A percentile compares a stretch with the other conserved stretches of the same genome.
Evolutionary conservation across 2,113 vertebrate genomes (phyloP).

Genomic region (Heterocephalus glaber): DNA sequence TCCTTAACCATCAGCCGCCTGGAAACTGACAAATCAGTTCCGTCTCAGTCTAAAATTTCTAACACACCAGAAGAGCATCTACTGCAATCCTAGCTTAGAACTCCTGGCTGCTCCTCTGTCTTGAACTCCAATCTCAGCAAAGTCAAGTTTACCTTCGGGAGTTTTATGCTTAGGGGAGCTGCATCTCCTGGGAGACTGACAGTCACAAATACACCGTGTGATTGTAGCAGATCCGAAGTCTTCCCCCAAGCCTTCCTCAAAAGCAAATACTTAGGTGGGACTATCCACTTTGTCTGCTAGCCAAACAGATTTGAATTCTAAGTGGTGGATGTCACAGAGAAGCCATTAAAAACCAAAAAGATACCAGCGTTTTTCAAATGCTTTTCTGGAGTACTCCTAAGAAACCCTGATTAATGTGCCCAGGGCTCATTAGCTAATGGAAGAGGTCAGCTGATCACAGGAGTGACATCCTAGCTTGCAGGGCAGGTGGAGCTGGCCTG

Average conservation of each 20-base stretch:
- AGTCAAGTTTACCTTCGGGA: background rate
- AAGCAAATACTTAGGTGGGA: accelerated
- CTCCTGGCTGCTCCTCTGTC: background rate
- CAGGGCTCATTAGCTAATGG: background rate
- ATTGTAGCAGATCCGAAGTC: background rate
- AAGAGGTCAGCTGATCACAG: accelerated
- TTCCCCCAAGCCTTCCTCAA: background rate
- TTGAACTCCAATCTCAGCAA: background rate
- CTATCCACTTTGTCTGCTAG: background rate
- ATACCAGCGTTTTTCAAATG: background rate
- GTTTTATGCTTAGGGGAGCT: background rate
- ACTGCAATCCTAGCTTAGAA: background rate
- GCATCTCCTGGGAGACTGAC: background rate
- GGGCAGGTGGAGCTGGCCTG: background rate
- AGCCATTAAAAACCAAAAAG: background rate
- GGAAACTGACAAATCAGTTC: accelerated
- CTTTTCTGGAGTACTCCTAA: background rate
- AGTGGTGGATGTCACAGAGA: background rate
- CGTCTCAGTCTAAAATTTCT: background rate
- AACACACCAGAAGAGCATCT: background rate
- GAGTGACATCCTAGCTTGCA: background rate
- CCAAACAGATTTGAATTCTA: background rate
- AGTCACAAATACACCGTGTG: background rate
- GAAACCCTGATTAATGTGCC: background rate
- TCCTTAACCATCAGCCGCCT: background rate